Evolutionary conservation across 1,140 invertebrate species (phyloP).

Genomic region (Rhopalosiphum maidis): DNA sequence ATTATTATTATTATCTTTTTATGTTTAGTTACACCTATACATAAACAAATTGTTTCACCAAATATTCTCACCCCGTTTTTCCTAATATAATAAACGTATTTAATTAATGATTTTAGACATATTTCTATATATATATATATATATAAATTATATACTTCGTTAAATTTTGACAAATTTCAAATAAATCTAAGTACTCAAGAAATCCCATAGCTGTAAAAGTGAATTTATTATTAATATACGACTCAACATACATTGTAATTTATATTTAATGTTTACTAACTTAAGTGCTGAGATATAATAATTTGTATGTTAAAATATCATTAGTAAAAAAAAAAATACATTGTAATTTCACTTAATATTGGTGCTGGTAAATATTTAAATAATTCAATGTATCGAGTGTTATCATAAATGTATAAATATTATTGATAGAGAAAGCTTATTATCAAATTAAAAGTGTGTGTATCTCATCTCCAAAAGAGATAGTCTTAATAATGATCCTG

Average conservation of each 20-base stretch:
- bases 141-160: neutral
- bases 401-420: neutral
- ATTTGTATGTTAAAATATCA: no score
- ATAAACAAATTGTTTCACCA: neutral
- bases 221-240: neutral
- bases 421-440: conserved; percentile 22
- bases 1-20: neutral
- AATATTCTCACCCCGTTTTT: neutral
- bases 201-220: neutral
- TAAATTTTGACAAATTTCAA: neutral
- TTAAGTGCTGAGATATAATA: no score
- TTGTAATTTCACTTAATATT: neutral
- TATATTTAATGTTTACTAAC: neutral
- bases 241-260: no score
- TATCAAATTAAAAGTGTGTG: neutral
- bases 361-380: neutral
- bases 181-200: neutral
- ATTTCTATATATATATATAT: neutral
- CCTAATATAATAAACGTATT: neutral
- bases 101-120: neutral
- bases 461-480: conserved; percentile 32
- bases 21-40: neutral
- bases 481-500: conserved; percentile 46
- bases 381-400: neutral
- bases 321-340: no score